These are phyloP conservation scores for Drosophila buzzatii DNA, from an alignment of 2,888 invertebrate species.

Conservation along the genomic window DNA sequence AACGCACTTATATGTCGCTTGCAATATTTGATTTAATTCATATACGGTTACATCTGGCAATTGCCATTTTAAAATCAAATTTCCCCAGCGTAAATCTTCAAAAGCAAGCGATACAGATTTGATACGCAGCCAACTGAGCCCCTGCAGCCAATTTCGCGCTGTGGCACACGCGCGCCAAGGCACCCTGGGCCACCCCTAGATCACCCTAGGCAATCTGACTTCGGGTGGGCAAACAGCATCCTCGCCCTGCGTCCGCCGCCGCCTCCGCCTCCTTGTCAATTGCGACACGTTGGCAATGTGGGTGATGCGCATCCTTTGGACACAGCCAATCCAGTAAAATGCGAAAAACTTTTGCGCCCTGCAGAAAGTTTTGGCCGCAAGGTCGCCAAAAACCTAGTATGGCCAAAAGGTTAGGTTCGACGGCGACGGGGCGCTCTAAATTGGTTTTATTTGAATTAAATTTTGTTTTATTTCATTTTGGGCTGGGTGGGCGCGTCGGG, in stretches of 20 bases:
- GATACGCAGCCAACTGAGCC: conserved; percentile 9
- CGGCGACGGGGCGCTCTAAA: conserved; percentile 43
- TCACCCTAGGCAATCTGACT: conserved; percentile 23
- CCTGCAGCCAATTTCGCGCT: conserved; percentile 58
- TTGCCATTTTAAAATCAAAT: conserved; percentile 62
- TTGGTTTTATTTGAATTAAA: conserved; percentile 80
- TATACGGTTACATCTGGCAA: conserved; percentile 23
- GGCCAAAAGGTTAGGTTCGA: conserved; percentile 62
- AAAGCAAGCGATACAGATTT: conserved; percentile 66
- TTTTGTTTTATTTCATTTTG: conserved; percentile 76
- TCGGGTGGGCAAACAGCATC: not conserved
- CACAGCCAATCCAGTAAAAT: conserved; percentile 19
- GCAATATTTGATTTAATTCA: conserved; percentile 3
- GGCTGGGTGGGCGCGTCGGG: conserved; percentile 11
- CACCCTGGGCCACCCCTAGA: conserved; percentile 26
- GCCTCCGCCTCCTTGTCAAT: conserved; percentile 21
- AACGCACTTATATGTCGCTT: not conserved
- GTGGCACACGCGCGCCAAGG: conserved; percentile 48
- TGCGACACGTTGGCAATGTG: conserved; percentile 54
- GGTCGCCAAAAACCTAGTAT: conserved; percentile 61
- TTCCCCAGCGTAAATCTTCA: conserved; percentile 64
- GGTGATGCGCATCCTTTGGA: conserved; percentile 40
- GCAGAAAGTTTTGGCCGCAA: conserved; percentile 67
- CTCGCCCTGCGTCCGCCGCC: not conserved
- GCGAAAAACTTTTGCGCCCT: conserved; percentile 58